Percentiles rank a stretch among this genome's conserved stretches.
Conservation (phyloP, 1,140 invertebrate genomes). For the Achroia grisella region DNA sequence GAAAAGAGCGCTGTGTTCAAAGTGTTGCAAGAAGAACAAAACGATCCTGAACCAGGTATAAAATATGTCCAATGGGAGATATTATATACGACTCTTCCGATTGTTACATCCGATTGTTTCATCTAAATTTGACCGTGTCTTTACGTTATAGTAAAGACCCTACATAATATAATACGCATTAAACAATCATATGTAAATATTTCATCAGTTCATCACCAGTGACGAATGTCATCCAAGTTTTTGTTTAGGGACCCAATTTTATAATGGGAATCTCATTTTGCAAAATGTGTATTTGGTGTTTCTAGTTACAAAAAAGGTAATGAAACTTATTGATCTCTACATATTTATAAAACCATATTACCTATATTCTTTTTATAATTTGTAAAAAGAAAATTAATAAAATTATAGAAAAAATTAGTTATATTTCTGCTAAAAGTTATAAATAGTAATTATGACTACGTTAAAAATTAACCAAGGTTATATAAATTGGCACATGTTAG, state of each 20-base stretch:
- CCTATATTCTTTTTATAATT: no score
- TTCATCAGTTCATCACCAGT: no score
- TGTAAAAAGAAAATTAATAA: no score
- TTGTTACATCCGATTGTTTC: background rate
- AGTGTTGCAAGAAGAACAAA: slow-evolving; percentile 92
- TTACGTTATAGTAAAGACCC: background rate
- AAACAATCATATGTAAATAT: slow-evolving; percentile 3
- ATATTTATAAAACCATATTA: no score
- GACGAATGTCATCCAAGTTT: no score
- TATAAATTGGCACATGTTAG: slow-evolving; percentile 30
- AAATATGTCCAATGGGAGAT: background rate
- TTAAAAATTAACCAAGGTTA: background rate
- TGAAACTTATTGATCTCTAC: no score
- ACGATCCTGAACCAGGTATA: slow-evolving; percentile 85
- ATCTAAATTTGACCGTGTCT: background rate
- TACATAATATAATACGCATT: no score
- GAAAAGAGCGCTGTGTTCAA: slow-evolving; percentile 93
- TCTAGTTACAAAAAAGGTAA: no score
- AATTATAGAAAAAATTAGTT: no score
- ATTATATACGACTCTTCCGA: background rate
- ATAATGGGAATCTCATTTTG: no score
- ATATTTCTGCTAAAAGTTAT: background rate
- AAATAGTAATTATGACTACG: background rate
- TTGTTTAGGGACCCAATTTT: no score
- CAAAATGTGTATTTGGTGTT: no score